Conservation (phyloP, 2,797 vertebrate species). For the Bradypodion ventrale region DNA sequence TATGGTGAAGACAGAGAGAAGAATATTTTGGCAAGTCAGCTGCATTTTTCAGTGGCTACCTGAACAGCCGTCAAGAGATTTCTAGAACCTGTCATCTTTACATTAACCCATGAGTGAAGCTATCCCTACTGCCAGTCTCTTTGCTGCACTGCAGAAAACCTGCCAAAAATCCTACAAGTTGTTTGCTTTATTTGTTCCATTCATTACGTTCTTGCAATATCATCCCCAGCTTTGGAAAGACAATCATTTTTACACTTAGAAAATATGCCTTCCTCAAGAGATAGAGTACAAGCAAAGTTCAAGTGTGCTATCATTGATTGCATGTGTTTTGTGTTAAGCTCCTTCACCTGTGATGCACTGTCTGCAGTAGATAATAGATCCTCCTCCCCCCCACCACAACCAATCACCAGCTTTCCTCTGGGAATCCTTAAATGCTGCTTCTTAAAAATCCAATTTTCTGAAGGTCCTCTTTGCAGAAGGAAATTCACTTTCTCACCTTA, state of each 20-base stretch:
- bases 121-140: conserved; percentile 35
- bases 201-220: conserved; percentile 61
- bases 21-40: not conserved
- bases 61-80: not conserved
- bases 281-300: conserved; percentile 70
- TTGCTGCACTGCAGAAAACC: conserved; percentile 40
- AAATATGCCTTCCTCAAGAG: conserved; percentile 60
- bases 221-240: conserved; percentile 57
- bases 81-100: conserved; percentile 24
- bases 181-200: conserved; percentile 47
- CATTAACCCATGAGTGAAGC: conserved; percentile 33
- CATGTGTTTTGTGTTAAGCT: conserved; percentile 66
- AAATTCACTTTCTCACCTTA: conserved; percentile 32
- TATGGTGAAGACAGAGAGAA: not conserved
- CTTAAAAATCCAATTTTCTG: conserved; percentile 37
- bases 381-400: too few relatives aligned
- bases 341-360: conserved; percentile 67
- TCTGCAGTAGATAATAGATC: conserved; percentile 69
- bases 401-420: conserved; percentile 53
- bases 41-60: not conserved
- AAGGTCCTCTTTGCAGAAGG: conserved; percentile 43
- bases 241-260: conserved; percentile 63
- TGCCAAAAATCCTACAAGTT: conserved; percentile 42
- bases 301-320: conserved; percentile 69
- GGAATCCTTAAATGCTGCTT: conserved; percentile 63